Conservation (phyloP, 2,888 invertebrate genomes). For the Prosapia bicincta region DNA sequence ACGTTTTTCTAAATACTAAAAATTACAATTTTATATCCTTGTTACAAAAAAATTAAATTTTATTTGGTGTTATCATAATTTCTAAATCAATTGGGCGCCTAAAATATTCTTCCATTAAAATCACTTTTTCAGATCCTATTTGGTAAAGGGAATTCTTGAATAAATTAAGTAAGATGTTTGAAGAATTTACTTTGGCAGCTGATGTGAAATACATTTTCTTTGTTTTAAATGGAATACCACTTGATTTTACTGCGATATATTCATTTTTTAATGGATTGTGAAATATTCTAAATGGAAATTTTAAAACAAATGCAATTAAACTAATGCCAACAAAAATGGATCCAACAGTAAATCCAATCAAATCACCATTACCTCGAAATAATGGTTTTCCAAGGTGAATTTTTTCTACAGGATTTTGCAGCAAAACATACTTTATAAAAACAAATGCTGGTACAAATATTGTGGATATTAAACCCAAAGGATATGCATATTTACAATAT, state of each 20-base stretch:
- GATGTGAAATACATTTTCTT: not conserved
- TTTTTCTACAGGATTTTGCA: not conserved
- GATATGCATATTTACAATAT: not conserved
- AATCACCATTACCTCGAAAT: not conserved
- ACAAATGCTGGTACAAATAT: not conserved
- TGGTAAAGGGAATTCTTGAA: not conserved
- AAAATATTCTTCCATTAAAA: not conserved
- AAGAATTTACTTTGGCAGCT: not conserved
- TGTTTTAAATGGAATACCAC: not conserved
- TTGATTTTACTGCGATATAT: not conserved
- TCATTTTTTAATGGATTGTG: not conserved
- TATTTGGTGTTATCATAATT: not conserved
- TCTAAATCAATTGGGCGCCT: not conserved
- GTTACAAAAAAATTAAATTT: too few species aligned
- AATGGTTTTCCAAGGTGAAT: not conserved
- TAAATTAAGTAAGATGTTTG: not conserved
- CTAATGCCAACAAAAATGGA: not conserved
- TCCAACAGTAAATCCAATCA: not conserved
- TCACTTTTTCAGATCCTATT: not conserved
- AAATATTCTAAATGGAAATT: not conserved
- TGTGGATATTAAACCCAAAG: not conserved
- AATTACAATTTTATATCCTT: too few species aligned
- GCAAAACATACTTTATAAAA: not conserved
- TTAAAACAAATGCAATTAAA: not conserved
- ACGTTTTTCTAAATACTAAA: too few species aligned